A percentile compares a stretch with the other conserved stretches of the same genome.
Conservation (phyloP, 2,113 vertebrate genomes). For the Hirundichthys speculiger region DNA sequence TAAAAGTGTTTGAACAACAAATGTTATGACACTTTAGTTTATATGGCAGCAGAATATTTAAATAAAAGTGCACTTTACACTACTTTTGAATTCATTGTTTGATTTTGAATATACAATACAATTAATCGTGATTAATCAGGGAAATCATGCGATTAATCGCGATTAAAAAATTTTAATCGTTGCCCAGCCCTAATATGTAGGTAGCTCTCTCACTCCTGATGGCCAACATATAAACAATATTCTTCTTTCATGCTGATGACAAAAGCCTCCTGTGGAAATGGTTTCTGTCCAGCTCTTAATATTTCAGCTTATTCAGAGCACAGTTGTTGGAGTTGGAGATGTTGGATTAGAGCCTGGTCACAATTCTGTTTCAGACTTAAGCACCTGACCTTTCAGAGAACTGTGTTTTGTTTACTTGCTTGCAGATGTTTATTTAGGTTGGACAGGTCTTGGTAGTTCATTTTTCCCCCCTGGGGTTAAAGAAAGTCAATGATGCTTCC, state of each 20-base stretch:
- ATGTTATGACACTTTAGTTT: too few species aligned
- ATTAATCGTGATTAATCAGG: too few species aligned
- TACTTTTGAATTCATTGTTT: too few species aligned
- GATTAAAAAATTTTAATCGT: too few species aligned
- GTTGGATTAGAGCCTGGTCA: slow-evolving; percentile 44
- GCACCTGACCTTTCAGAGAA: slow-evolving; percentile 62
- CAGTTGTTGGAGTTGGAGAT: slow-evolving; percentile 39
- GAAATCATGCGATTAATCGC: too few species aligned
- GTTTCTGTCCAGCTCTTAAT: slow-evolving; percentile 43
- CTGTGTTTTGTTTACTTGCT: slow-evolving; percentile 52
- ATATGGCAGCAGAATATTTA: too few species aligned
- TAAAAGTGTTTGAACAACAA: too few species aligned
- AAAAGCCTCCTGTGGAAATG: slow-evolving; percentile 30
- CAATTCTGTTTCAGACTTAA: slow-evolving; percentile 56
- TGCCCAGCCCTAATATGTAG: too few species aligned
- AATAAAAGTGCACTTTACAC: too few species aligned
- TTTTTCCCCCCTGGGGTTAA: slow-evolving; percentile 32
- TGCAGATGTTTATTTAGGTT: slow-evolving; percentile 61
- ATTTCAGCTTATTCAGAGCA: slow-evolving; percentile 55
- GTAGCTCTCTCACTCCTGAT: slow-evolving; percentile 29
- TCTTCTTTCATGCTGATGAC: slow-evolving; percentile 47
- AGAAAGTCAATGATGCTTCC: slow-evolving; percentile 26
- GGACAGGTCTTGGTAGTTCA: slow-evolving; percentile 13
- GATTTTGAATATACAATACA: too few species aligned
- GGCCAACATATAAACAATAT: slow-evolving; percentile 50